These are phyloP conservation scores for Bos javanicus DNA, from an alignment of 2,113 vertebrate species.

Conservation along the genomic window DNA sequence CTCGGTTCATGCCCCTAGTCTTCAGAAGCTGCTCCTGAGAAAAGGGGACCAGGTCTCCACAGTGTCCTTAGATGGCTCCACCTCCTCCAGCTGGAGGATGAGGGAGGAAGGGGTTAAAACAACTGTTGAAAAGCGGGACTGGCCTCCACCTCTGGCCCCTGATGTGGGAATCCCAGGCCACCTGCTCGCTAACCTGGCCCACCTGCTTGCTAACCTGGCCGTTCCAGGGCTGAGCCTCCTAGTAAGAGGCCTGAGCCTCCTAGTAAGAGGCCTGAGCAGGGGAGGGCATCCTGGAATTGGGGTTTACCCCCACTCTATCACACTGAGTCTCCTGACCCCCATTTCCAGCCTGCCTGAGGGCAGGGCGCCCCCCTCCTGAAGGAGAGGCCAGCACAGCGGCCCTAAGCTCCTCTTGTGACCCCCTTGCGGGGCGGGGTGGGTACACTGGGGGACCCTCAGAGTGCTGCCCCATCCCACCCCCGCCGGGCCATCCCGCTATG, in stretches of 20 bases:
- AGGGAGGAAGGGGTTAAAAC: background rate
- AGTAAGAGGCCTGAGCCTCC: background rate
- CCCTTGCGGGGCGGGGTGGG: fast-evolving
- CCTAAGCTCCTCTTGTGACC: background rate
- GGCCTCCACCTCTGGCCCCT: background rate
- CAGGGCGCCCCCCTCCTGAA: background rate
- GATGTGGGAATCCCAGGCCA: background rate
- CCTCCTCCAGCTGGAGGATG: background rate
- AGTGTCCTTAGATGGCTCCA: background rate
- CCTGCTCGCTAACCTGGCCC: background rate
- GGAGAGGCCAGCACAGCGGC: fast-evolving
- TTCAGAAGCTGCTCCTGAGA: background rate
- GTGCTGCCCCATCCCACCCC: background rate
- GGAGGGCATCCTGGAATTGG: fast-evolving
- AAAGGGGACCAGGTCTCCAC: too few species aligned
- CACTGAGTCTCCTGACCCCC: background rate
- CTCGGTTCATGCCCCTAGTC: fast-evolving
- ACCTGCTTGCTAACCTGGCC: fast-evolving
- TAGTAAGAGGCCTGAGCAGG: background rate
- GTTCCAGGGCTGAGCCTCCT: background rate
- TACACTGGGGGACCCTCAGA: background rate
- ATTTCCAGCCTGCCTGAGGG: background rate
- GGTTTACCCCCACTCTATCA: background rate
- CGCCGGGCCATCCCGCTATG: background rate
- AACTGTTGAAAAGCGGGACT: background rate